Evolutionary conservation across 2,113 vertebrate genomes (phyloP).

Genomic region (Triplophysa tibetana): DNA sequence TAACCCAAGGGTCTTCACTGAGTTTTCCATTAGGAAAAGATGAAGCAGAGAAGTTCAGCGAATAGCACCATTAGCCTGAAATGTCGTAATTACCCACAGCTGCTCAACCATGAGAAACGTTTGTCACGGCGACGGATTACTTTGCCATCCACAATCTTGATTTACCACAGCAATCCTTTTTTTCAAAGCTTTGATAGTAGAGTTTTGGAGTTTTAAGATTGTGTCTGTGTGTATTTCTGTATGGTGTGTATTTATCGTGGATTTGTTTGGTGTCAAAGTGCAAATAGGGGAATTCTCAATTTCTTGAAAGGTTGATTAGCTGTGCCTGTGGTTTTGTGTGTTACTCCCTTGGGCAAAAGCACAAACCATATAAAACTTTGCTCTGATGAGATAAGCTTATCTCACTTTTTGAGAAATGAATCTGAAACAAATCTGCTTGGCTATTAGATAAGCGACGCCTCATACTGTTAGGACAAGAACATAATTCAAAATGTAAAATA

Average conservation of each 20-base stretch:
- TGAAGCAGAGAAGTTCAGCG: not conserved
- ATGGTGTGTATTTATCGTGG: not conserved
- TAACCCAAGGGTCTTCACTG: not conserved
- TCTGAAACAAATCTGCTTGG: too few relatives aligned
- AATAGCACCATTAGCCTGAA: not conserved
- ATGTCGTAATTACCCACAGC: not conserved
- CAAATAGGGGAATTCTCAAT: not conserved
- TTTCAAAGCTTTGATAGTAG: not conserved
- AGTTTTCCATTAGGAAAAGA: slow-evolving; percentile 13
- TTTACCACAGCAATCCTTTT: slow-evolving; percentile 4
- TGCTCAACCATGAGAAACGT: not conserved
- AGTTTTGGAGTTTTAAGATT: not conserved
- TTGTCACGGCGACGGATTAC: slow-evolving; percentile 2
- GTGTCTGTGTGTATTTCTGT: not conserved
- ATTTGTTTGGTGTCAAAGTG: not conserved
- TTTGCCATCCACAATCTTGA: not conserved
- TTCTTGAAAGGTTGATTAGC: not conserved
- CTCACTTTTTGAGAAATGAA: not conserved
- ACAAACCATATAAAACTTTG: not conserved
- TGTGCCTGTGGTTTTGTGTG: not conserved
- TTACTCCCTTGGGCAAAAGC: not conserved
- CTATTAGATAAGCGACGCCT: too few relatives aligned
- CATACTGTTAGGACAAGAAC: too few relatives aligned
- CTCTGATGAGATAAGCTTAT: slow-evolving; percentile 32
- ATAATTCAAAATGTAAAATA: too few relatives aligned